Evolutionary conservation across 2,888 invertebrate species (phyloP), one percentile per base, ranked within the genome.

Genomic region (Anoplius nigerrimus): DNA sequence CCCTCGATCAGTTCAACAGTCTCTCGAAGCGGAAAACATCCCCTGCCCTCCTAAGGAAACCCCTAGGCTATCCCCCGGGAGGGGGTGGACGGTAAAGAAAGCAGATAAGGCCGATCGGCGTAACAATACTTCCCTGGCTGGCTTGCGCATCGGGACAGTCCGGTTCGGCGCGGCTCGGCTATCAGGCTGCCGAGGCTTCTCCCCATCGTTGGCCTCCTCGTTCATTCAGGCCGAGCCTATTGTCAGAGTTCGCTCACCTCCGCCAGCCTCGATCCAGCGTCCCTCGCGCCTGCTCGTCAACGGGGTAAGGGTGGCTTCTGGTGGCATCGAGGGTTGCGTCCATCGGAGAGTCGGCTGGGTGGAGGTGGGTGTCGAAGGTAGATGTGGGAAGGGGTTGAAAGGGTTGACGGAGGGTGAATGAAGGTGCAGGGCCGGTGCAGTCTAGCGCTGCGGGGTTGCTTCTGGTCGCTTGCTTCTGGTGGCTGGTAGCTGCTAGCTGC

Each of bases 221-320:
- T 20, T 24, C 53, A 48, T 24, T 22, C 22, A 24, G 43, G n/a
- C 15, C 3, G 46, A 43, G 42, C 55, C 66, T 67, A 74, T 79
- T 78, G 79, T 78, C 62, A 71, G 65, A 69, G 74, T 76, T 75
- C 75, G 61, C 67, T 78, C 74, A 77, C 74, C 75, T 71, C 71
- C 18, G 24, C n/a, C n/a, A 15, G 56, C 16, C 8, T 46, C 52
- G 2, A 46, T 24, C 46, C 58, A 16, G 15, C 55, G 2, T 55
- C 34, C 55, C 18, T 18, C 27, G 66, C 46, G 48, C 16, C n/a
- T 16, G 45, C 4, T 11, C 13, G 16, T 48, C n/a, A 6, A 34
- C 34, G 34, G 4, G 8, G 34, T 34, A 34, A 34, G 34, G 34
- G 34, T 24, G 24, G 24, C 24, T 11, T 34, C 34, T 18, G 59